Conservation (phyloP, 1,140 invertebrate genomes). For the Drosophila kepulauana region DNA sequence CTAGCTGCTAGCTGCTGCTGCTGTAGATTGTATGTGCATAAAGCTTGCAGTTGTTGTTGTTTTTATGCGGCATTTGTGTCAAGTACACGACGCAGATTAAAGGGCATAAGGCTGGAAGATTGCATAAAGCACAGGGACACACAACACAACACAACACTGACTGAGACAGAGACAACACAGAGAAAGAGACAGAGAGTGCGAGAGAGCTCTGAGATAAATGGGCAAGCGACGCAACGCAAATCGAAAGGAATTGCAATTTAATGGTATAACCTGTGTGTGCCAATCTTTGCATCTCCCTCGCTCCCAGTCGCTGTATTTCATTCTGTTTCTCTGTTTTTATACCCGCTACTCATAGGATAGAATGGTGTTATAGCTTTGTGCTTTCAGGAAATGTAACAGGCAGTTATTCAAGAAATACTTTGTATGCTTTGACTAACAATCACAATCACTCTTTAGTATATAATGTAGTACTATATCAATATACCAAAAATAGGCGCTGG, state of each 20-base stretch:
- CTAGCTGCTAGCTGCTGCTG: conserved; percentile 20
- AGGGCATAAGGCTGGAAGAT: conserved; percentile 75
- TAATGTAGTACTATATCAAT: too few species aligned
- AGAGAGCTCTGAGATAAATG: conserved; percentile 62
- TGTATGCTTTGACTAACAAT: too few species aligned
- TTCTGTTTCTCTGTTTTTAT: neutral
- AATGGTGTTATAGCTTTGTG: too few species aligned
- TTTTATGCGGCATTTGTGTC: conserved; percentile 78
- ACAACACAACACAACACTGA: conserved; percentile 25
- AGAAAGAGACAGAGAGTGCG: neutral
- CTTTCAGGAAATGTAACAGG: too few species aligned
- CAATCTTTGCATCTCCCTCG: conserved; percentile 6
- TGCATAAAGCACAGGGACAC: conserved; percentile 55
- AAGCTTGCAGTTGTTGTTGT: conserved; percentile 68
- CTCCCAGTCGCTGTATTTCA: neutral
- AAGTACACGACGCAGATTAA: conserved; percentile 82
- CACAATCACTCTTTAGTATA: too few species aligned
- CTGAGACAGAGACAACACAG: neutral
- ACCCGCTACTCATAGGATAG: too few species aligned
- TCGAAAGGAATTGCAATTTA: conserved; percentile 81
- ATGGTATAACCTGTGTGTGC: conserved; percentile 66
- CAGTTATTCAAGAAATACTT: too few species aligned
- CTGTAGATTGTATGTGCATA: conserved; percentile 57
- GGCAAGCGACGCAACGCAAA: conserved; percentile 65
- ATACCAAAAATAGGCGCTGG: too few species aligned